A percentile compares a stretch with the other conserved stretches of the same genome.
These are phyloP conservation scores for Conger conger DNA, from an alignment of 2,113 vertebrate species.

Conservation along the genomic window DNA sequence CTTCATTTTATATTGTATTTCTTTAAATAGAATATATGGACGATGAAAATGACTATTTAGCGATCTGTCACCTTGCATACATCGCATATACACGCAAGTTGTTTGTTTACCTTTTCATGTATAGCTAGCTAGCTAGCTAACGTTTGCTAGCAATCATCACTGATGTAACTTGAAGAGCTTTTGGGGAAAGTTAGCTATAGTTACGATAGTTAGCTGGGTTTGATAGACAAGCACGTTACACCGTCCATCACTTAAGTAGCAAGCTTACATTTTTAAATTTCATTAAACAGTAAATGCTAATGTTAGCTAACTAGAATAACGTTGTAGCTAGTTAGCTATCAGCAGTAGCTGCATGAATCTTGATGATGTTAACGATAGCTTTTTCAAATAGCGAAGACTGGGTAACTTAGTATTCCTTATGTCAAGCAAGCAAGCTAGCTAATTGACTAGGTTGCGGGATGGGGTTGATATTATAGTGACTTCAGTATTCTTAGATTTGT, in stretches of 20 bases:
- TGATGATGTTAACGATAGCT: no score
- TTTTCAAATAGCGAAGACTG: neutral
- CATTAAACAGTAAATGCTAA: neutral
- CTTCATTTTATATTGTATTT: neutral
- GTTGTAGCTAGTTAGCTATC: slow-evolving; percentile 9
- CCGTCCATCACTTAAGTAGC: neutral
- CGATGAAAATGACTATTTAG: neutral
- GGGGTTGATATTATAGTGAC: neutral
- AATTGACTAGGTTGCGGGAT: no score
- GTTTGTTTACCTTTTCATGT: neutral
- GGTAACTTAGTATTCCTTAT: neutral
- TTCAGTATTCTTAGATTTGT: neutral
- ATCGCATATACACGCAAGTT: neutral
- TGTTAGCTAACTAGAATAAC: slow-evolving; percentile 9
- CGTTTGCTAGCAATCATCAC: no score
- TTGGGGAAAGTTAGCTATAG: neutral
- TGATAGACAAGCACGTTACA: slow-evolving; percentile 46
- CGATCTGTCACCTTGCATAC: neutral
- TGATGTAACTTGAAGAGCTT: no score
- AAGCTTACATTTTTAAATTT: slow-evolving; percentile 27
- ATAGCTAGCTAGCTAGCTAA: neutral
- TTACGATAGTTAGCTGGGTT: neutral
- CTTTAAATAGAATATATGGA: neutral
- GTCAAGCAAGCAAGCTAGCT: neutral
- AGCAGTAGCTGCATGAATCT: slow-evolving; percentile 18